Conservation (phyloP, 2,888 invertebrate genomes). For the Tethea ocularis region DNA sequence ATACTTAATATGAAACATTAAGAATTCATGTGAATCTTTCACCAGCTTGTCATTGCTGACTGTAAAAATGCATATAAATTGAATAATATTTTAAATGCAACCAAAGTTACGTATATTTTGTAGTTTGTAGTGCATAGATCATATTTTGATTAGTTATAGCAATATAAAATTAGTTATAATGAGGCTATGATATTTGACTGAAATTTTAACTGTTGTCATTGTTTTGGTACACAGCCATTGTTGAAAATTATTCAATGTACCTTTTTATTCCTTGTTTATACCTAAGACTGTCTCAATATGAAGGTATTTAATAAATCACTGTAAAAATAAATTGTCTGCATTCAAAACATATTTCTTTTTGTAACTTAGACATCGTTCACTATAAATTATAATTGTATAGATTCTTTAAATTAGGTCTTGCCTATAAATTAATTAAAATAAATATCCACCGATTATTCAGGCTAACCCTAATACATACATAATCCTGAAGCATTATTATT, state of each 20-base stretch:
- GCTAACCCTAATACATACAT: no score
- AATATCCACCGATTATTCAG: slow-evolving; percentile 10
- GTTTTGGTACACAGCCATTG: slow-evolving; percentile 17
- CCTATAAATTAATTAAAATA: neutral
- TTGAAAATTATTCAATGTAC: slow-evolving; percentile 15
- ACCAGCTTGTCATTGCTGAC: neutral
- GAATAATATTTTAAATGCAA: slow-evolving; percentile 20
- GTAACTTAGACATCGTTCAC: slow-evolving; percentile 12
- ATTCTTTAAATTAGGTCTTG: neutral
- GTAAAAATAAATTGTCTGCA: neutral
- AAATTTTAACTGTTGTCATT: slow-evolving; percentile 36
- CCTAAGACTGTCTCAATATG: neutral
- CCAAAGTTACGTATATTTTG: slow-evolving; percentile 53
- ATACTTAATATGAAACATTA: neutral
- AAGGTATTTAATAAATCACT: neutral
- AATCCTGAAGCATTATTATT: slow-evolving; percentile 28
- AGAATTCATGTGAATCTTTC: neutral
- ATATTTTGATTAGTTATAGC: neutral
- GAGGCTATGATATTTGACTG: slow-evolving; percentile 60
- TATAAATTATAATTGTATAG: neutral
- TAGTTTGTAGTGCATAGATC: slow-evolving; percentile 29
- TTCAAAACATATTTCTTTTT: slow-evolving; percentile 10
- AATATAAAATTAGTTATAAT: slow-evolving; percentile 35
- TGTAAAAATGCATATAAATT: neutral
- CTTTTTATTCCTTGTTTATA: neutral